These are phyloP conservation scores for Hypanus sabinus DNA, from an alignment of 2,113 vertebrate genomes.

Conservation along the genomic window DNA sequence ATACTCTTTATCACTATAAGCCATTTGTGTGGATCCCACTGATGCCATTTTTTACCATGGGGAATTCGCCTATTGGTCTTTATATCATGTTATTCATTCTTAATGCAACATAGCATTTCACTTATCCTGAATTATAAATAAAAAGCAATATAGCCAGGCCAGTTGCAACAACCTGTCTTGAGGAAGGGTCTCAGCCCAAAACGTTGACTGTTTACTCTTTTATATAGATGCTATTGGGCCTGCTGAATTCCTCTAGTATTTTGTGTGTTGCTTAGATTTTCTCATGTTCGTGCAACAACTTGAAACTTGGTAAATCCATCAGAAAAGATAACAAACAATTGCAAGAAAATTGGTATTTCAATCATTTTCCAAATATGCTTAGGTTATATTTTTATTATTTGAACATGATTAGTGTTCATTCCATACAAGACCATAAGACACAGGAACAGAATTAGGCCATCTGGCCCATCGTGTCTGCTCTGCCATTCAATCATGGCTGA, in stretches of 20 bases:
- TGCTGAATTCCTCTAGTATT: too few relatives aligned
- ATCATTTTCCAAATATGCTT: background rate
- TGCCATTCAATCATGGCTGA: too few relatives aligned
- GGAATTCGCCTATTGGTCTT: background rate
- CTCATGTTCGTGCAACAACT: too few relatives aligned
- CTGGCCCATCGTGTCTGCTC: too few relatives aligned
- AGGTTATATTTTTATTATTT: background rate
- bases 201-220: too few relatives aligned
- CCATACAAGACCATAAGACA: background rate
- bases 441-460: too few relatives aligned
- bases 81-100: background rate
- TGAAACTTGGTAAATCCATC: background rate
- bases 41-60: background rate
- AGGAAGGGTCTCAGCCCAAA: too few relatives aligned
- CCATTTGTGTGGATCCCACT: background rate
- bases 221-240: too few relatives aligned
- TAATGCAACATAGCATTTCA: background rate
- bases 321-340: background rate
- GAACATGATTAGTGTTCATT: background rate
- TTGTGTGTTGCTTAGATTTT: too few relatives aligned
- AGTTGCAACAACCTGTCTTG: background rate
- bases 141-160: background rate
- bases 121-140: background rate
- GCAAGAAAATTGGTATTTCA: background rate
- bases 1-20: background rate